Evolutionary conservation across 2,113 vertebrate species (phyloP), one percentile per base, ranked within the genome.

Genomic region (Pelvicachromis taeniatus): DNA sequence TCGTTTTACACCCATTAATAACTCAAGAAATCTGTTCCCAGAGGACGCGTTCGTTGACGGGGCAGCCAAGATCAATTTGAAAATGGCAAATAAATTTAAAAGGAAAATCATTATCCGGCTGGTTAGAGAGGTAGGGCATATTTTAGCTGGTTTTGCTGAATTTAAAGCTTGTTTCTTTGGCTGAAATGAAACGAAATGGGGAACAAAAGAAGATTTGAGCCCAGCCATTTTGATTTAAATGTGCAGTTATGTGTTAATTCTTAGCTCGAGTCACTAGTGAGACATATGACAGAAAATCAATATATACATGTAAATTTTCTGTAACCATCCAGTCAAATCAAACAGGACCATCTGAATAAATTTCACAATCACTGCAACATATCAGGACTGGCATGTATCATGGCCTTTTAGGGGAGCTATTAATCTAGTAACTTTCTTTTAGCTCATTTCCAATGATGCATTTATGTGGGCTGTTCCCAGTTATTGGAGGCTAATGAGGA

Each of bases 1-100:
- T 93, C 88, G 90, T 94, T 95, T 94, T 94, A 91, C 86, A 92
- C 85, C 88, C 83, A 93, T 93, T 95, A 93, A 93, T 94, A 95
- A 94, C 86, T 92, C 40, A 38, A 86, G 80, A 56, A 87, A 83
- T 61, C 50, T 80, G 48, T 82, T 94, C 93, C 86, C 88, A 82
- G 48, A 87, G 91, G 92, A 91, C 42, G 31, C 82, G 33, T 85
- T 92, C 81, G 68, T 82, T 63, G 55, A 59, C 48, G 68, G 56
- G 83, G 87, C 65, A 85, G 91, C 83, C 61, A 82, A 78, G 75
- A 88, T 92, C 88, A 88, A 86, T 86, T 91, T 88, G 40, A 93
- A 90, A 50, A 85, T 87, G 89, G 93, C 88, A 90, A 90, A 94
- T 93, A 82, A 48, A 92, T 92, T 92, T 78, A 88, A 88, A 90